phyloP scores from a whole-genome alignment of 2,113 vertebrate genomes.

The Hypomesus transpacificus region DNA sequence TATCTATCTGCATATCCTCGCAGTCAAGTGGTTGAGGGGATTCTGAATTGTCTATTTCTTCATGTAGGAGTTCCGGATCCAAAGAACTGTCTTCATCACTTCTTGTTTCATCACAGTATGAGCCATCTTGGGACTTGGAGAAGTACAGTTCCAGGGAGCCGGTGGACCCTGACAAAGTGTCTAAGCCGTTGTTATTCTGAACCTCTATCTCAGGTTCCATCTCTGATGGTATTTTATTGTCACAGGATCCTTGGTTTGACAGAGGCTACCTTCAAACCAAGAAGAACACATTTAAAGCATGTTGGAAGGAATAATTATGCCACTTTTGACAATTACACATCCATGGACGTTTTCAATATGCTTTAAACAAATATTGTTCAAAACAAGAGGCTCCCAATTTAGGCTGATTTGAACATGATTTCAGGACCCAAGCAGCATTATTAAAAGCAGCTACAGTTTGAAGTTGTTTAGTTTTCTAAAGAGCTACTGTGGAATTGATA shows the following conservation, averaged over 20 bases:
- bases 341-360: too few species aligned
- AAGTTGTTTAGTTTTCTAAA: not conserved
- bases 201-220: slow-evolving; percentile 60
- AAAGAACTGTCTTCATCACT: slow-evolving; percentile 49
- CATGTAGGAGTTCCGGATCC: slow-evolving; percentile 50
- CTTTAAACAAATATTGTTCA: too few species aligned
- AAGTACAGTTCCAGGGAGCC: slow-evolving; percentile 55
- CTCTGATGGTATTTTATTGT: slow-evolving; percentile 14
- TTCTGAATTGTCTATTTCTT: slow-evolving; percentile 54
- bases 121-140: slow-evolving; percentile 60
- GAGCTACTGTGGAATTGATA: slow-evolving; percentile 22
- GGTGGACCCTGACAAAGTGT: slow-evolving; percentile 62
- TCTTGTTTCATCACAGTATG: slow-evolving; percentile 56
- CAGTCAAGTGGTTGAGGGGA: slow-evolving; percentile 51
- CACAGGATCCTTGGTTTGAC: slow-evolving; percentile 28
- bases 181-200: slow-evolving; percentile 62
- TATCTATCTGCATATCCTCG: slow-evolving; percentile 27
- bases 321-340: too few species aligned
- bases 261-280: slow-evolving; percentile 46
- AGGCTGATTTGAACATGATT: too few species aligned
- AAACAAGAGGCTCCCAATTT: too few species aligned
- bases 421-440: not conserved
- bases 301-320: too few species aligned
- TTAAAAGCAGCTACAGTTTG: not conserved
- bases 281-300: slow-evolving; percentile 5